A percentile compares a stretch with the other conserved stretches of the same genome.
Evolutionary conservation across 2,113 vertebrate species (phyloP).

Genomic region (Prunella fulvescens): DNA sequence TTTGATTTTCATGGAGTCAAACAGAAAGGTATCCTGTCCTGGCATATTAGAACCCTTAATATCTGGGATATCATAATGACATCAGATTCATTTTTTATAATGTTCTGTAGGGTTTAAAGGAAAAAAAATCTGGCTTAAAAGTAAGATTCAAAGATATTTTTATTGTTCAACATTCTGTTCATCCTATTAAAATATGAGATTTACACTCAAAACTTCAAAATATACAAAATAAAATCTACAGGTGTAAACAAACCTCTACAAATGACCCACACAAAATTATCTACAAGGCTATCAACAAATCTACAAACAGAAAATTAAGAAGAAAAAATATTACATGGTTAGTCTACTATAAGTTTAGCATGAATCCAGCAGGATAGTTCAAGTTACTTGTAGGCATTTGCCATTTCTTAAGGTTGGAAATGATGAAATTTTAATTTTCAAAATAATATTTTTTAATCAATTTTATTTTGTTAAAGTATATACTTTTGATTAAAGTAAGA

Average conservation of each 20-base stretch:
- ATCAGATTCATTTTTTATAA: not conserved
- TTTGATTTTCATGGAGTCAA: not conserved
- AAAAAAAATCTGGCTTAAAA: not conserved
- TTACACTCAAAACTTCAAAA: not conserved
- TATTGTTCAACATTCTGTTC: not conserved
- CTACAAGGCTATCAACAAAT: not conserved
- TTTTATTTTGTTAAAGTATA: not conserved
- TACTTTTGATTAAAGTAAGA: not conserved
- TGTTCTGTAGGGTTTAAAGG: not conserved
- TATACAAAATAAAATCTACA: not conserved
- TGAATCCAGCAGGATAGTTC: not conserved
- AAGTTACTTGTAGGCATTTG: not conserved
- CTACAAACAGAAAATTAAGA: not conserved
- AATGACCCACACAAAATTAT: not conserved
- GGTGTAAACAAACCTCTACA: not conserved
- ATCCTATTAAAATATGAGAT: not conserved
- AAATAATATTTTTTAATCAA: not conserved
- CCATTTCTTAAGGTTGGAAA: not conserved
- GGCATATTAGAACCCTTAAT: not conserved
- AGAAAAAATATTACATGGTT: not conserved
- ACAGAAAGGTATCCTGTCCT: not conserved
- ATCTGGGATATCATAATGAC: not conserved
- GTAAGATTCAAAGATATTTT: not conserved
- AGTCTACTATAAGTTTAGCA: not conserved
- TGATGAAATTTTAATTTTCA: not conserved